Percentiles rank a stretch among this genome's conserved stretches.
phyloP scores from a whole-genome alignment of 2,888 invertebrate species.

The Lithophane leautieri region DNA sequence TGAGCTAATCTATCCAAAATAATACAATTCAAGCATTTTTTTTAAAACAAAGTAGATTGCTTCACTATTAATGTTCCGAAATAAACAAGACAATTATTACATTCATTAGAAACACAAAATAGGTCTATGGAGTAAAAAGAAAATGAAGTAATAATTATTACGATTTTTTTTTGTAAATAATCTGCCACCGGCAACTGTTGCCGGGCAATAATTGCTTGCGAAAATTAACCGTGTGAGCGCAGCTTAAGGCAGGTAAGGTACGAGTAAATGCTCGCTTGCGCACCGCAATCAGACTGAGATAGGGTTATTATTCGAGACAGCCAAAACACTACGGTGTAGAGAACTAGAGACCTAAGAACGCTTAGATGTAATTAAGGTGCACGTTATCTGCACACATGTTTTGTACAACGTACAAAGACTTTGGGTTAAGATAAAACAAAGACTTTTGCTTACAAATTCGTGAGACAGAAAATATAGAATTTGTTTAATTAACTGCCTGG shows the following conservation, averaged over 20 bases:
- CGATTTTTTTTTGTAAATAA: too few relatives aligned
- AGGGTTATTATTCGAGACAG: conserved; percentile 62
- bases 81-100: too few relatives aligned
- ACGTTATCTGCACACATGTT: conserved; percentile 38
- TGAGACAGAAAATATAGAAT: not conserved
- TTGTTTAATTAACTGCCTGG: not conserved
- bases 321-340: conserved; percentile 43
- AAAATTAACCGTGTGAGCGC: not conserved
- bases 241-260: conserved; percentile 40
- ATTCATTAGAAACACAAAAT: too few relatives aligned
- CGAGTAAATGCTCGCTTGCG: conserved; percentile 55
- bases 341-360: conserved; percentile 45
- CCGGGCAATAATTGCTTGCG: not conserved
- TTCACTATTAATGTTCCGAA: too few relatives aligned
- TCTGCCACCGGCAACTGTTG: too few relatives aligned
- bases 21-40: too few relatives aligned
- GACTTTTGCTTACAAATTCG: conserved; percentile 18
- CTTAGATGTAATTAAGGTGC: conserved; percentile 49
- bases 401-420: conserved; percentile 34
- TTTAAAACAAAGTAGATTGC: too few relatives aligned
- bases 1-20: too few relatives aligned
- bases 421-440: not conserved
- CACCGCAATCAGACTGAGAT: conserved; percentile 64
- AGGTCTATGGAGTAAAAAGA: too few relatives aligned
- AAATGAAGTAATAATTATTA: too few relatives aligned